A percentile compares a stretch with the other conserved stretches of the same genome.
Conservation (phyloP, 2,113 vertebrate species). For the Eclectus roratus region DNA sequence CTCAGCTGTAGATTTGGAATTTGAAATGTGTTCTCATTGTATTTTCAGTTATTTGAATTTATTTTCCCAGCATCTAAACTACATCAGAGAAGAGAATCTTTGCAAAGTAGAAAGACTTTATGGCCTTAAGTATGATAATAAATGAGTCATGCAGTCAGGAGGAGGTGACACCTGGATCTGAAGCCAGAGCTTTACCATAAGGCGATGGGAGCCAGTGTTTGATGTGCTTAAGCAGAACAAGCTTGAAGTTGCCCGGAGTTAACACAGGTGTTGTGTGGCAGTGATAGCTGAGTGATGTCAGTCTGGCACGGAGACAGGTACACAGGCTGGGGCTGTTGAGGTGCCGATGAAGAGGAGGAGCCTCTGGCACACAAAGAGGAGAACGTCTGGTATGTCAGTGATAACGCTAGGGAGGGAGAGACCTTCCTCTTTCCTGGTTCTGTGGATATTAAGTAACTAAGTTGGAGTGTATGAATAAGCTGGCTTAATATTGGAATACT, state of each 20-base stretch:
- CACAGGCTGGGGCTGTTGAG: neutral
- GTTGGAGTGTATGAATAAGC: slow-evolving; percentile 62
- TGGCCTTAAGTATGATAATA: slow-evolving; percentile 62
- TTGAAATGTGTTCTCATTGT: slow-evolving; percentile 68
- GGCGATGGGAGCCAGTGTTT: neutral
- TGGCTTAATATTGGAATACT: slow-evolving; percentile 31
- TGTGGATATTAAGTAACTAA: neutral
- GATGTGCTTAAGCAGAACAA: neutral
- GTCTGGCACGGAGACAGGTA: neutral
- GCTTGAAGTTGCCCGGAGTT: neutral
- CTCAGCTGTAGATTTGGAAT: slow-evolving; percentile 61
- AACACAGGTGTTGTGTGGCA: neutral
- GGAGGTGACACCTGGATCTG: slow-evolving; percentile 39
- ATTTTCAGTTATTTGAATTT: slow-evolving; percentile 67
- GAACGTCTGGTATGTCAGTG: neutral
- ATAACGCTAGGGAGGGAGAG: neutral
- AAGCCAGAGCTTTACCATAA: slow-evolving; percentile 33
- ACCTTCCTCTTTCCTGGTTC: neutral
- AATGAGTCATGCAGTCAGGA: slow-evolving; percentile 2
- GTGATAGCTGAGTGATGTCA: neutral
- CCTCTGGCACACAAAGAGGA: neutral
- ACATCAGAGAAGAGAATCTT: slow-evolving; percentile 42
- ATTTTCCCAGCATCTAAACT: slow-evolving; percentile 56
- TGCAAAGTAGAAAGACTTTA: slow-evolving; percentile 57
- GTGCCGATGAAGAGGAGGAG: neutral